Evolutionary conservation across 2,888 invertebrate genomes (phyloP).

Genomic region (Liodrosophila aerea): DNA sequence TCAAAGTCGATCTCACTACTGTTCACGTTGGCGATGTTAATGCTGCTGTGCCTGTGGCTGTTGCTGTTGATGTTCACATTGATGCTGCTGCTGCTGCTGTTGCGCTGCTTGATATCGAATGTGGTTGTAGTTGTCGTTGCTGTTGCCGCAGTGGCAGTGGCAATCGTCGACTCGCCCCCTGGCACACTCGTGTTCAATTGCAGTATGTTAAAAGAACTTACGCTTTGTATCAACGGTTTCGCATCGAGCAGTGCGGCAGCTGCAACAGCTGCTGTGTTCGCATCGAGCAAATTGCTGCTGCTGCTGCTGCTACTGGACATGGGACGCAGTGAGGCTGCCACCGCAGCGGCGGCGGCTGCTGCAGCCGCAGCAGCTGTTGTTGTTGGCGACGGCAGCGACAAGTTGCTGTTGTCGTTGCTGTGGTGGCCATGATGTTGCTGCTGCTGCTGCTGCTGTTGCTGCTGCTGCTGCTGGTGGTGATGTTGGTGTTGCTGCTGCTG

Average conservation of each 20-base stretch:
- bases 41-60: no score
- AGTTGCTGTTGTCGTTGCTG: slow-evolving; percentile 85
- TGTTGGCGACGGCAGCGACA: slow-evolving; percentile 91
- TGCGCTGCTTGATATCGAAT: slow-evolving; percentile 1
- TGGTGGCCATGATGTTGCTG: slow-evolving; percentile 44
- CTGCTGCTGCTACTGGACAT: slow-evolving; percentile 79
- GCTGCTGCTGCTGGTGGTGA: slow-evolving; percentile 49
- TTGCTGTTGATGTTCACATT: no score
- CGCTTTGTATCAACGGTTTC: slow-evolving; percentile 89
- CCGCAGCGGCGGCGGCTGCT: slow-evolving; percentile 61
- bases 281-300: slow-evolving; percentile 83
- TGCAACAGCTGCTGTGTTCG: slow-evolving; percentile 82
- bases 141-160: not conserved
- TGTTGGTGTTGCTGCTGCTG: slow-evolving; percentile 44
- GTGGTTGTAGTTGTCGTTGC: slow-evolving; percentile 12
- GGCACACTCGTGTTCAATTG: no score
- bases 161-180: no score
- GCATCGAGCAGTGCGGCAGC: slow-evolving; percentile 85
- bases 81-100: not conserved
- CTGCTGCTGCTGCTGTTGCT: slow-evolving; percentile 45
- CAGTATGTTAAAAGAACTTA: slow-evolving; percentile 85
- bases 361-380: slow-evolving; percentile 67
- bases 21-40: not conserved
- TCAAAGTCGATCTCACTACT: not conserved
- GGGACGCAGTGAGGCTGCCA: slow-evolving; percentile 62